Base-by-base conservation (phyloP, 2,888 invertebrate genomes). In the Drosophila antonietae region DNA sequence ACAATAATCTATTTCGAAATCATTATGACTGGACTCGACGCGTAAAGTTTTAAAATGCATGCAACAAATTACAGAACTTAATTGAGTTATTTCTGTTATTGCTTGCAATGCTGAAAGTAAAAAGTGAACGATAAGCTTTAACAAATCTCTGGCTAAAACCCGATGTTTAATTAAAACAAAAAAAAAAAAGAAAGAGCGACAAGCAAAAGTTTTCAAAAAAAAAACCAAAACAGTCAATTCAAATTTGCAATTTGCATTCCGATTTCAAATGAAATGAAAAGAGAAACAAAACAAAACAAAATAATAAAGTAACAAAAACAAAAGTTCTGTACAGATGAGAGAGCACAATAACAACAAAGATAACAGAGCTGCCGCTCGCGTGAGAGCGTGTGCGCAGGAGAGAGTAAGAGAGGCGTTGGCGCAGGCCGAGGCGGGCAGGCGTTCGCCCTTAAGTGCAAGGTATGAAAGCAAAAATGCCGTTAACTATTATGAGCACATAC, bases 381-480 rank as follows among this genome's bases (percentile, higher is more conserved):
- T 35, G 35, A n/a, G 15, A 43, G 35, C 10, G 15, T 15, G 23
- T 8, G 18, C 44, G 23, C n/a, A 44, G 14, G 41, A 31, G 44
- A 44, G 51, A 23, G 28, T 18, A 49, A 35, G 6, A 55, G 44
- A 18, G n/a, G 1, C 20, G 52, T 6, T 18, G 8, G 47, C 46
- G 8, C 4, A 23, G 20, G 8, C 44, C 1, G 14, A 23, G 46
- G 7, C 23, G 23, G 41, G 18, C 20, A 53, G 41, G 20, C 52
- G 10, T 41, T 28, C 33, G 44, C 33, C 52, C 14, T 65, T 12
- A 46, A 66, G 18, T 64, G 61, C 57, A 75, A 75, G 68, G 52
- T 60, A 64, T 43, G 20, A 58, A 59, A 49, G 46, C 43, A 58
- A 61, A 61, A 66, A 57, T 55, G 55, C 43, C 49, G 37, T 58